Conservation (phyloP, 2,113 vertebrate genomes). For the Azemiops feae region DNA sequence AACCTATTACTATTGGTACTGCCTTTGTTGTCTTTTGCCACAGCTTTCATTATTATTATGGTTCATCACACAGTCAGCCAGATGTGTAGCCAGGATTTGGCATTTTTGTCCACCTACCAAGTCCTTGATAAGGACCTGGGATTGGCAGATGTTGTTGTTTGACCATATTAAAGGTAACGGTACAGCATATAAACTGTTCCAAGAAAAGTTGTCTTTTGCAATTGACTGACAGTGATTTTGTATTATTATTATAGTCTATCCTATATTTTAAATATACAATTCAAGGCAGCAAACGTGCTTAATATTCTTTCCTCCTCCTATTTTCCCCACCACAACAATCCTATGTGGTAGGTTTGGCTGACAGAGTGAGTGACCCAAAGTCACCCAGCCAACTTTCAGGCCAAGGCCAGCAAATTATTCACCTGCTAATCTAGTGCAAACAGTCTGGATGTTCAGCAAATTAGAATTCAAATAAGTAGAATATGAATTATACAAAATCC, state of each 20-base stretch:
- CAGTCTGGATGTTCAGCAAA: background rate
- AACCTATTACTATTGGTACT: no score
- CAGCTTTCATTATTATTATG: no score
- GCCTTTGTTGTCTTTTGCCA: no score
- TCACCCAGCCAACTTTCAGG: background rate
- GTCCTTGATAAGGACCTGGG: no score
- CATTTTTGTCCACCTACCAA: no score
- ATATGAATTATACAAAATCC: background rate
- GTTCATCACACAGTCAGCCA: no score
- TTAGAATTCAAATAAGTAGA: background rate
- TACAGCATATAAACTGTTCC: no score
- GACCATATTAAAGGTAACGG: no score
- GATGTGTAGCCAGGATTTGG: no score
- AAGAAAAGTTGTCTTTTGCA: no score
- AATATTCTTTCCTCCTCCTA: background rate
- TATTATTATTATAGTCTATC: background rate
- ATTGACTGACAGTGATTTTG: no score
- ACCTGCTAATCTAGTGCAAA: background rate
- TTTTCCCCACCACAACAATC: background rate
- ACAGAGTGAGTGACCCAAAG: background rate
- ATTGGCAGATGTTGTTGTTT: no score
- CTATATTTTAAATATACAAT: background rate
- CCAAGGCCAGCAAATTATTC: background rate
- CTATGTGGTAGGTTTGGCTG: background rate
- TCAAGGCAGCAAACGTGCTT: background rate